Evolutionary conservation across 2,888 invertebrate genomes (phyloP).

Genomic region (Orgyia antiqua): DNA sequence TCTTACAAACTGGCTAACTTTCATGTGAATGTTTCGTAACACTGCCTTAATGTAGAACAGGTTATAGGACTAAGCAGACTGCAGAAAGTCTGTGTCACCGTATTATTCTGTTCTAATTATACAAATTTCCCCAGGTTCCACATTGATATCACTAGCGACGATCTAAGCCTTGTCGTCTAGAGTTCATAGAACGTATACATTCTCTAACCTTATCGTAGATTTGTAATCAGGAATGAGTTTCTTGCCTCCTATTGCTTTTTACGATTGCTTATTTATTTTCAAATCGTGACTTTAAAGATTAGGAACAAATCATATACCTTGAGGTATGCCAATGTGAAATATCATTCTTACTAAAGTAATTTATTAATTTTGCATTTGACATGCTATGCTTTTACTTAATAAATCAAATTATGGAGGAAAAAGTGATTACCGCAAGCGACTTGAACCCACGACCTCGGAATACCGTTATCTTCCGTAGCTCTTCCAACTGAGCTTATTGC

Average conservation of each 20-base stretch:
- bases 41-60: neutral
- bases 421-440: too few species aligned
- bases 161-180: slow-evolving; percentile 6
- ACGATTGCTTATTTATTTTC: slow-evolving; percentile 5
- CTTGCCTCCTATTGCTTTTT: slow-evolving; percentile 6
- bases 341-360: too few species aligned
- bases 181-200: slow-evolving; percentile 4
- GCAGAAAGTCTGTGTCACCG: too few species aligned
- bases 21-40: too few species aligned
- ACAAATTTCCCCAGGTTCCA: slow-evolving; percentile 13
- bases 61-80: slow-evolving; percentile 1
- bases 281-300: slow-evolving; percentile 1
- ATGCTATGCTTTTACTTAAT: too few species aligned
- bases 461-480: too few species aligned
- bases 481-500: too few species aligned
- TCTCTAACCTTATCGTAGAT: slow-evolving; percentile 4
- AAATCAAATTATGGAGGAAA: too few species aligned
- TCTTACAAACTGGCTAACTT: too few species aligned
- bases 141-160: slow-evolving; percentile 5
- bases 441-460: too few species aligned
- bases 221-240: slow-evolving; percentile 4
- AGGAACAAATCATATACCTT: neutral
- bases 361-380: too few species aligned
- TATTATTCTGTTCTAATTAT: slow-evolving; percentile 8
- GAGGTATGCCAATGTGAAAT: slow-evolving; percentile 1